Conservation (phyloP, 1,140 invertebrate genomes). For the Microvelia longipes region DNA sequence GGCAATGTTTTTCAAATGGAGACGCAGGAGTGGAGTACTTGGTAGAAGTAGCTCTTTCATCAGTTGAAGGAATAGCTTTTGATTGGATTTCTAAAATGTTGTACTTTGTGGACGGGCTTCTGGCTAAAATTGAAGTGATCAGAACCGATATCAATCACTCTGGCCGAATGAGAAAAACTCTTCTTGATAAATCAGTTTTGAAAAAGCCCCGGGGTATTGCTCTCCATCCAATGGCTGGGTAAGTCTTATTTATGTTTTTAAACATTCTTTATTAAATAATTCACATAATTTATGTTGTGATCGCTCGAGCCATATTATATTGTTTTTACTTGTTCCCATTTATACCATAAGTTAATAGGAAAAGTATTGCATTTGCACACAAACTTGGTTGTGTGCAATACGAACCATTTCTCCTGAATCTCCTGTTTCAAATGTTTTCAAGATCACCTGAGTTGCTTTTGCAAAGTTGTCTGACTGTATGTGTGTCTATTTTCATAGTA, state of each 20-base stretch:
- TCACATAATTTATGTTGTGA: no score
- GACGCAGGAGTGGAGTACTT: constrained; percentile 46
- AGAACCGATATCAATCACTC: constrained; percentile 45
- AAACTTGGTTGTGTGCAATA: no score
- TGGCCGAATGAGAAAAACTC: constrained; percentile 59
- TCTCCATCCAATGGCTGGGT: constrained; percentile 64
- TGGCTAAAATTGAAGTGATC: constrained; percentile 63
- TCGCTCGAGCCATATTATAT: not conserved
- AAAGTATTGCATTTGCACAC: no score
- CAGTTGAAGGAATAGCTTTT: constrained; percentile 80
- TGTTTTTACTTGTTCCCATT: no score
- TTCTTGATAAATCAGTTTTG: constrained; percentile 51
- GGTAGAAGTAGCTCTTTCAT: constrained; percentile 54
- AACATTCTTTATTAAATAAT: no score
- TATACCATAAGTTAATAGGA: no score
- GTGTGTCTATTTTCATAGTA: no score
- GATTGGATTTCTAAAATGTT: constrained; percentile 88
- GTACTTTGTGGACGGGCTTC: constrained; percentile 75
- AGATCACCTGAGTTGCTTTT: no score
- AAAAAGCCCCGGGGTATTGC: constrained; percentile 76
- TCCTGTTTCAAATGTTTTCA: no score
- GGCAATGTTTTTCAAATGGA: constrained; percentile 52
- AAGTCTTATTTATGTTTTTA: constrained; percentile 14
- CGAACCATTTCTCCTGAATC: no score
- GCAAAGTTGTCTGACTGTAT: no score